These are phyloP conservation scores for Eretmodus cyanostictus DNA, from an alignment of 2,113 vertebrate species.

Conservation along the genomic window DNA sequence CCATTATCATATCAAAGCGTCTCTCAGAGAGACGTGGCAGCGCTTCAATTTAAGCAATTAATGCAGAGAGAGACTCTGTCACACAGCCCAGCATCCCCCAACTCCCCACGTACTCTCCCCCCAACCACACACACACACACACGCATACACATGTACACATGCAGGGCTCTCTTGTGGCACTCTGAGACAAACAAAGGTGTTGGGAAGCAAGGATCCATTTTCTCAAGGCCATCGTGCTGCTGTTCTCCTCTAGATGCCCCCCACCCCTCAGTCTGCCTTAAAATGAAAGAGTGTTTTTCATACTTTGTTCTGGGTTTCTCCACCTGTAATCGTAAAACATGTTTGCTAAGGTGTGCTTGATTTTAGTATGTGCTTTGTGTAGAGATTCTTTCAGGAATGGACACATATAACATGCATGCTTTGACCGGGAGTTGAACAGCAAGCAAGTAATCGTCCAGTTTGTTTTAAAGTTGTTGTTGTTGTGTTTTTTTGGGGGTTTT, in stretches of 20 bases:
- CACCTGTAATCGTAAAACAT: neutral
- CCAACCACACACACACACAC: neutral
- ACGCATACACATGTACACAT: neutral
- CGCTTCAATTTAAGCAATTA: conserved; percentile 99
- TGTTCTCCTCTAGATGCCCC: neutral
- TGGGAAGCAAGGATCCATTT: conserved; percentile 55
- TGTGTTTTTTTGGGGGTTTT: accelerated
- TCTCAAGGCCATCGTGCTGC: conserved; percentile 45
- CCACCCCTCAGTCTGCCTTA: neutral
- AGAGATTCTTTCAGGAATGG: neutral
- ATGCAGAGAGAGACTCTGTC: conserved; percentile 98
- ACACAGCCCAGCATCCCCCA: conserved; percentile 73
- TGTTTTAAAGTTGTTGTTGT: neutral
- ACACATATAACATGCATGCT: neutral
- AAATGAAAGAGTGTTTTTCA: conserved; percentile 8
- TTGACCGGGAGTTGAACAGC: neutral
- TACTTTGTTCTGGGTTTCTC: neutral
- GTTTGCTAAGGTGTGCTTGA: neutral
- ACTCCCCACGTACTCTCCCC: neutral
- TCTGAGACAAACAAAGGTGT: conserved; percentile 63
- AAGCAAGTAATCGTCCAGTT: neutral
- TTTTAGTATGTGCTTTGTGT: neutral
- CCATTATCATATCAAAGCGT: conserved; percentile 99
- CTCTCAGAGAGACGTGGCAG: conserved; percentile 98
- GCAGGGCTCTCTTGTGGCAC: conserved; percentile 28